Evolutionary conservation across 2,113 vertebrate species (phyloP).

Genomic region (Vimba vimba): DNA sequence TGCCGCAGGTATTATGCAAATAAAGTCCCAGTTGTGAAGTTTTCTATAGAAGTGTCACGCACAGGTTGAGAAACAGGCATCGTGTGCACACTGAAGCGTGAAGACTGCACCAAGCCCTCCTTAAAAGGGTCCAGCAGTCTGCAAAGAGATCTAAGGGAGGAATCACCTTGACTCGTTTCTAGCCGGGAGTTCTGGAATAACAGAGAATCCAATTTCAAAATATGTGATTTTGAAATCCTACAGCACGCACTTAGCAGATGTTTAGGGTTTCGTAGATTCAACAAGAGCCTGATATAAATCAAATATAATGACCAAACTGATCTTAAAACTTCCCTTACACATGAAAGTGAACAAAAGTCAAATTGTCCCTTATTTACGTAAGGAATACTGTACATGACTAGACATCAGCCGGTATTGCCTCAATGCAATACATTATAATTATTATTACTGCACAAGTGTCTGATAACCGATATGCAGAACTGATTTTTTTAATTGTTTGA

Average conservation of each 20-base stretch:
- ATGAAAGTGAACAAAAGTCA: neutral
- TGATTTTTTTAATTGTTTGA: neutral
- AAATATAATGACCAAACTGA: neutral
- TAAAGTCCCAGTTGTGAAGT: slow-evolving; percentile 8
- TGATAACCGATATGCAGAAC: neutral
- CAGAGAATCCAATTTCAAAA: neutral
- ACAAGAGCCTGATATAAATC: neutral
- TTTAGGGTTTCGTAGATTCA: neutral
- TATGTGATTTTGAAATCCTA: neutral
- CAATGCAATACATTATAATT: neutral
- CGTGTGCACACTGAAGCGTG: slow-evolving; percentile 12
- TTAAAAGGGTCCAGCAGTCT: neutral
- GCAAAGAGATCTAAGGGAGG: neutral
- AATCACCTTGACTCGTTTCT: slow-evolving; percentile 22
- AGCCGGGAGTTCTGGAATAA: slow-evolving; percentile 11
- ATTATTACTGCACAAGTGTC: neutral
- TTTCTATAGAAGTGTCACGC: neutral
- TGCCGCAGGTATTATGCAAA: slow-evolving; percentile 16
- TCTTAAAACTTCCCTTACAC: neutral
- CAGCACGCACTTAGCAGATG: neutral
- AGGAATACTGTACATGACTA: too few species aligned
- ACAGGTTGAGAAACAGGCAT: neutral
- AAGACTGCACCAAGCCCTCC: slow-evolving; percentile 29
- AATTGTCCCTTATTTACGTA: neutral
- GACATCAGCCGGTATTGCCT: neutral